Conservation (phyloP, 2,888 invertebrate species). For the Hymenopus coronatus region DNA sequence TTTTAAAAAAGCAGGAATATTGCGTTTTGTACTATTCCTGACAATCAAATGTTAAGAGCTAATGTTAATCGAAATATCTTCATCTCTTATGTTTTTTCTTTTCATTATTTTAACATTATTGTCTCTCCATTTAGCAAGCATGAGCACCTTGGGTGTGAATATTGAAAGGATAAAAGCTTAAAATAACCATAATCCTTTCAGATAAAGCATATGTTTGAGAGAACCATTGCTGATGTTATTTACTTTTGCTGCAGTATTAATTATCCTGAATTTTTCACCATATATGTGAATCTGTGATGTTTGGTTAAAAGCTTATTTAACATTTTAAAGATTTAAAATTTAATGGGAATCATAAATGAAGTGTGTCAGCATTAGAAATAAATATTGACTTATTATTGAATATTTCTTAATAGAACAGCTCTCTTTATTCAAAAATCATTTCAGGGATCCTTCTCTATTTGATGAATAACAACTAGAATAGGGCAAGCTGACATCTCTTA, state of each 20-base stretch:
- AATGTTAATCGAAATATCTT: not conserved
- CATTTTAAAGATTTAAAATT: not conserved
- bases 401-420: not conserved
- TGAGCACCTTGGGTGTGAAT: not conserved
- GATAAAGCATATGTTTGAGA: not conserved
- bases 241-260: not conserved
- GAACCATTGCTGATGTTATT: not conserved
- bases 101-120: not conserved
- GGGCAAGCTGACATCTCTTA: no score
- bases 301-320: not conserved
- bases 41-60: not conserved
- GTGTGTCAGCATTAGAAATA: not conserved
- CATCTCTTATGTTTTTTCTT: not conserved
- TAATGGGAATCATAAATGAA: not conserved
- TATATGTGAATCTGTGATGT: not conserved
- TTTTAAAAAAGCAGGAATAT: not conserved
- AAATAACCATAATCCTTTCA: not conserved
- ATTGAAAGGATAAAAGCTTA: not conserved
- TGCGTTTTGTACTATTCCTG: not conserved
- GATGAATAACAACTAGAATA: no score
- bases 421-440: not conserved
- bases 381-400: not conserved
- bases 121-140: not conserved
- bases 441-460: no score
- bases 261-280: not conserved